These are phyloP conservation scores for Drosophila tsacasi DNA, from an alignment of 1,140 invertebrate genomes.

Conservation along the genomic window DNA sequence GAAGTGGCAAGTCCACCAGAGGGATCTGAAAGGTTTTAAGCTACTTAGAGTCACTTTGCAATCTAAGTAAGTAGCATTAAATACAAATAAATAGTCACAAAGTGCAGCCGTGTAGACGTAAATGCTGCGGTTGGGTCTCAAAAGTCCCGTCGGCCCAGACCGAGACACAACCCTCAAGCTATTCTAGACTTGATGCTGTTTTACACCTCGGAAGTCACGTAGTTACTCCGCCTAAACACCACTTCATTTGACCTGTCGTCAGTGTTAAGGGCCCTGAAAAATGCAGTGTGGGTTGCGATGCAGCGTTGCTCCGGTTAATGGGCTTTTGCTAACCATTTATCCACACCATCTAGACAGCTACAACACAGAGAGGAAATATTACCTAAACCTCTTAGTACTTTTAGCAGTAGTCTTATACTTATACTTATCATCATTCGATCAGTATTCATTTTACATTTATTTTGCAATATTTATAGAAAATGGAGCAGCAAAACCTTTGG, in stretches of 20 bases:
- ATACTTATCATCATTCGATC: no score
- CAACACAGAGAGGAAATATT: slow-evolving; percentile 6
- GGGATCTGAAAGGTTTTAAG: slow-evolving; percentile 63
- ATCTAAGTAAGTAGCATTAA: slow-evolving; percentile 46
- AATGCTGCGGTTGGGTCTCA: slow-evolving; percentile 22
- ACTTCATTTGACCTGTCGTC: slow-evolving; percentile 32
- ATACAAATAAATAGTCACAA: slow-evolving; percentile 75
- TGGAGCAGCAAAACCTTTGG: background rate
- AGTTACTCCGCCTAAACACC: slow-evolving; percentile 25
- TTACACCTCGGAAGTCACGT: slow-evolving; percentile 53
- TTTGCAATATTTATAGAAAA: background rate
- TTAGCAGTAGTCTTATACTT: no score
- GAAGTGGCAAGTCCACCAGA: slow-evolving; percentile 46
- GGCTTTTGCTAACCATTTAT: slow-evolving; percentile 55
- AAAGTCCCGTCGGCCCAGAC: background rate
- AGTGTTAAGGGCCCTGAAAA: slow-evolving; percentile 55
- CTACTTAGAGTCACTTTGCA: slow-evolving; percentile 73
- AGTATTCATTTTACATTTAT: background rate
- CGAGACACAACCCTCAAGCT: slow-evolving; percentile 2
- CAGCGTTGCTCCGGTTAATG: slow-evolving; percentile 46
- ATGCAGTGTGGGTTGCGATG: slow-evolving; percentile 20
- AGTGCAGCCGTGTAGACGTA: slow-evolving; percentile 51
- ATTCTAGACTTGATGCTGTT: background rate
- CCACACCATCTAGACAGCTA: slow-evolving; percentile 5
- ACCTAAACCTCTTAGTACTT: background rate